Percentiles rank a stretch among this genome's conserved stretches.
These are phyloP conservation scores for Mastigias papua DNA, from an alignment of 30 jellyfish, hydroid and myxozoan species.

Conservation along the genomic window DNA sequence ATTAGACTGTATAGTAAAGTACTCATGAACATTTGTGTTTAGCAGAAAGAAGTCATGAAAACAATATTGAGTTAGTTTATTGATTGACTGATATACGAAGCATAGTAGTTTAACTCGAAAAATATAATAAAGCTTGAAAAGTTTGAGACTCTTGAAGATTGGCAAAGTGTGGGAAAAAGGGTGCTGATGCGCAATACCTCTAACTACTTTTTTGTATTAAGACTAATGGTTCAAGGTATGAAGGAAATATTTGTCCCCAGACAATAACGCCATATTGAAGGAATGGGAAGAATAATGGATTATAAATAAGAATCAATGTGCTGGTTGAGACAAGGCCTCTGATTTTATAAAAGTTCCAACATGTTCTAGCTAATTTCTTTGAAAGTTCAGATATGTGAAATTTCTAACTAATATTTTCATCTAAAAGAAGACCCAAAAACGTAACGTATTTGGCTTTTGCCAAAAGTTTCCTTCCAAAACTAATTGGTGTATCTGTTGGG, in stretches of 20 bases:
- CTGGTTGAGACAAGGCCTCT: slow-evolving; percentile 40
- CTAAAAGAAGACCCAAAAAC: slow-evolving; percentile 46
- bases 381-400: slow-evolving; percentile 54
- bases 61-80: slow-evolving; percentile 25
- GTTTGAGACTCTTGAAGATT: slow-evolving; percentile 25
- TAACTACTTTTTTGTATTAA: slow-evolving; percentile 37
- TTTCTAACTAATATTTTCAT: slow-evolving; percentile 45
- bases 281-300: slow-evolving; percentile 28
- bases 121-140: slow-evolving; percentile 24
- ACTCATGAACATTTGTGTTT: slow-evolving; percentile 1
- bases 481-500: slow-evolving; percentile 23
- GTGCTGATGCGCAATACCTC: slow-evolving; percentile 33
- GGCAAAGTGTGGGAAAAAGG: slow-evolving; percentile 27
- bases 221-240: slow-evolving; percentile 33
- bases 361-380: slow-evolving; percentile 59
- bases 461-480: neutral
- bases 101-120: slow-evolving; percentile 1
- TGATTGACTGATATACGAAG: slow-evolving; percentile 24
- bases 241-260: slow-evolving; percentile 45
- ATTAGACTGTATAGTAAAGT: slow-evolving; percentile 25
- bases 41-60: slow-evolving; percentile 19
- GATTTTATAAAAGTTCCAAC: slow-evolving; percentile 40
- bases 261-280: slow-evolving; percentile 25
- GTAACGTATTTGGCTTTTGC: slow-evolving; percentile 12
- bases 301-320: slow-evolving; percentile 2